Evolutionary conservation across 2,797 vertebrate genomes (phyloP), one percentile per base, ranked within the genome.

Genomic region (Pantherophis alleghaniensis): DNA sequence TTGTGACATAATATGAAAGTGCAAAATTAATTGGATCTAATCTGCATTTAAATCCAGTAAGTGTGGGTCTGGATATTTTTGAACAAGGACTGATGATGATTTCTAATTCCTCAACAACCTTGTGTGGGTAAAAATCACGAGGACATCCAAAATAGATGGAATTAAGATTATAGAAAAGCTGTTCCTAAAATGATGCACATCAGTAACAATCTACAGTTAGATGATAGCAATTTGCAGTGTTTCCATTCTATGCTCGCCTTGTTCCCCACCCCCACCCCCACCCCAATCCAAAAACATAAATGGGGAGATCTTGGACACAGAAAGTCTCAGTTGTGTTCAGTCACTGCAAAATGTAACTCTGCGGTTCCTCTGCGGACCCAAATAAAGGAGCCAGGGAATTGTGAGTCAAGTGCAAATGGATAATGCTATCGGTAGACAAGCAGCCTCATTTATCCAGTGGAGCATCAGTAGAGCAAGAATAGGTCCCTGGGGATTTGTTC

Each of bases 341-440:
- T 26, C 86, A 83, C 92, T 92, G 69, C 88, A 90, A 92, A 94
- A 93, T 92, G 11, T 47, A 95, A 79, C 24, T 42, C 42, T 42
- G 42, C 37, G 51, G 24, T n/a, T 22, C 4, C 86, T 88, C 47
- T 37, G 53, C 32, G 88, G 26, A 11, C 90, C 47, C 83, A 90
- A 1, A 90, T 59, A 95, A 94, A 93, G 6, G 22, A 63, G 42
- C 69, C 90, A 55, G 87, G 93, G n/a, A 93, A 63, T 5, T 2
- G 1, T 87, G 55, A 94, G 56, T 22, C 37, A 88, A 6, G 59
- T 24, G 14, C 1, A 88, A 26, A 32, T 86, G 37, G 26, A 86
- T 42, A 7, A 2, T 0, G 26, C 55, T 18, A 4, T 90, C 55
- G n/a, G 28, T 12, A 51, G 89, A 42, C 88, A 61, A 87, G 18